Base-by-base conservation (phyloP, 1,140 invertebrate species). In the Megathymus violae region DNA sequence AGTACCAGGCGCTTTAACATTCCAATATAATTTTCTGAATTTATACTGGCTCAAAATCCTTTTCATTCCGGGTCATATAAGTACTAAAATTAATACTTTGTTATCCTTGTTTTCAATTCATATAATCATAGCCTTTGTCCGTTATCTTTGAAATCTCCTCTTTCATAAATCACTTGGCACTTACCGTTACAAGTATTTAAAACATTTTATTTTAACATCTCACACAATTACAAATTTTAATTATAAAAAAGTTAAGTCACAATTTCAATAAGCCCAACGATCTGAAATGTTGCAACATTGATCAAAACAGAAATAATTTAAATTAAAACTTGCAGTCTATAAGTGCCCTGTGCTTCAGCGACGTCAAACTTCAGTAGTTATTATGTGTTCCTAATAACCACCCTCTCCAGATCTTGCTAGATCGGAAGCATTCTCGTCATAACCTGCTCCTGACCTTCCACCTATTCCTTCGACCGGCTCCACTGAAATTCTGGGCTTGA, bases 401-500 rank as follows among this genome's bases (percentile, higher is more conserved):
- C 85, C 85, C 46, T 76, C 77, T 4, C 38, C 70, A 31, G 74
- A 77, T 22, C 77, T 67, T 4, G 62, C 46, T 0, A 83, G 56
- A 54, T 85, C 74, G 3, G 75, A 40, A 0, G 80, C 79, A 56
- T 85, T 85, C 16, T 82, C 85, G 14, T 88, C 82, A 11, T 78
- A 76, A 7, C 71, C 74, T 19, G 56, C 11, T 7, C 58, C 44
- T 3, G 19, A 59, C 10, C 54, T 44, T 9, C 71, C 74, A 34
- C 48, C 10, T 4, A 27, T 36, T 3, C 5, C 19, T 10, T 81
- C 80, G 6, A 64, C 80, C 7, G 80, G 79, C 19, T 89, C 83
- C 67, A 88, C 82, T 17, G 93, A 93, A 76, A 97, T 95, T 69
- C 93, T 94, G 0, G 96, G 95, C 74, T 94, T 94, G 91, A 95